Evolutionary conservation across 2,797 vertebrate genomes (phyloP), one percentile per base, ranked within the genome.

Genomic region (Siniperca undulata): DNA sequence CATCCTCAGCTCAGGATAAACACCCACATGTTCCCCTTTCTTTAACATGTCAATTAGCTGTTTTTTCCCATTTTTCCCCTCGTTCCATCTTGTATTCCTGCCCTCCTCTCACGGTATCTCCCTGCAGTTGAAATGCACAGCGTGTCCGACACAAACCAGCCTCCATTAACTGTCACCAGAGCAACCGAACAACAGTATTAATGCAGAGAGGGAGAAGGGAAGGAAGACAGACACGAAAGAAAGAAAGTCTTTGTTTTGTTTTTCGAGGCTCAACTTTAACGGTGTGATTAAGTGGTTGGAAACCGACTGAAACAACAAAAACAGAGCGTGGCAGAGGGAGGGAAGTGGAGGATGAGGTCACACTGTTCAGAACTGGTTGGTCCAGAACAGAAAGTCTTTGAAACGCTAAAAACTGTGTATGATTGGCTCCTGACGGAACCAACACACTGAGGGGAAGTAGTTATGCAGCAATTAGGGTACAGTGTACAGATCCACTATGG

Each of bases 41-140:
- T 70, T 58, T 59, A 52, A 66, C 53, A 61, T 66, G 58, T 74
- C 68, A 59, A 11, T 86, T 65, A 64, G 48, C 55, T 40, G 10
- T 24, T 64, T 71, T 70, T 58, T 13, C 44, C 17, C 12, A 11
- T 40, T 46, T 42, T 13, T 13, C 22, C 17, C 9, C n/a, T n/a
- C 42, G 52, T 36, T 70, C 48, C 80, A 11, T 73, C 42, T 46
- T 38, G 1, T 58, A 2, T 34, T 67, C 77, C 55, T 3, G 22
- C 58, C 74, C 61, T 80, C 67, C 61, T 59, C 61, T 81, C 19
- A 74, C 83, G 55, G 69, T 74, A 77, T 91, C 85, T 91, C 83
- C 44, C 78, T 30, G 81, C 77, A 46, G 83, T 95, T 94, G 74
- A 94, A 92, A 95, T 95, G 92, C 93, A 87, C 80, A 62, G 78